phyloP scores from a whole-genome alignment of 2,797 vertebrate genomes.

The Mustela erminea region DNA sequence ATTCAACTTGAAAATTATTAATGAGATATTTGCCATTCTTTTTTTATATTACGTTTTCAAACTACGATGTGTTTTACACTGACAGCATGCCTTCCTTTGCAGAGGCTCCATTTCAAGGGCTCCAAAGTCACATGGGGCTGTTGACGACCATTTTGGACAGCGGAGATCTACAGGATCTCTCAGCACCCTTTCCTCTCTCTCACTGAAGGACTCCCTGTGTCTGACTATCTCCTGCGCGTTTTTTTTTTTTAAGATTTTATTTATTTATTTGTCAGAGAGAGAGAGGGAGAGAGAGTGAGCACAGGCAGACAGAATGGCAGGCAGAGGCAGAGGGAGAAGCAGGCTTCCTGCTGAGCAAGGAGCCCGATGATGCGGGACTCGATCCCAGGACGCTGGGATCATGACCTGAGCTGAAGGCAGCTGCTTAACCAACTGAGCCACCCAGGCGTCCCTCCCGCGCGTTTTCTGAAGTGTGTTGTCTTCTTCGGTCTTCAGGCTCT shows the following conservation, averaged over 20 bases:
- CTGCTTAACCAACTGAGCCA: no score
- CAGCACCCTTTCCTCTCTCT: neutral
- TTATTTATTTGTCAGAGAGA: no score
- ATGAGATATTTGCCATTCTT: neutral
- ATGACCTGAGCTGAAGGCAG: no score
- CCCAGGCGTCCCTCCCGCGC: no score
- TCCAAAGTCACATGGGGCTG: neutral
- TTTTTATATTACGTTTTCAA: neutral
- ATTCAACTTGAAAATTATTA: slow-evolving; percentile 44
- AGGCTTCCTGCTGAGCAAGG: no score
- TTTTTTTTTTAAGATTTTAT: no score
- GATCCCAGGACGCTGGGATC: no score
- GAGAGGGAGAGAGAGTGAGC: no score
- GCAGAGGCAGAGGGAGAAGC: no score
- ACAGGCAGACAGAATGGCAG: no score
- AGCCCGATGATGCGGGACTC: no score
- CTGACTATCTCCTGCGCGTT: neutral
- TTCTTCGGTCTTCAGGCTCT: neutral
- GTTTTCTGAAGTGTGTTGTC: neutral
- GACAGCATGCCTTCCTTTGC: neutral
- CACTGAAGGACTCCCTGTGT: neutral
- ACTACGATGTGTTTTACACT: neutral
- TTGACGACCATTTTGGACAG: neutral
- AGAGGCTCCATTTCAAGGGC: neutral
- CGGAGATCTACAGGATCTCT: neutral